phyloP scores from a whole-genome alignment of 1,140 invertebrate genomes.

The Zaprionus davidi region DNA sequence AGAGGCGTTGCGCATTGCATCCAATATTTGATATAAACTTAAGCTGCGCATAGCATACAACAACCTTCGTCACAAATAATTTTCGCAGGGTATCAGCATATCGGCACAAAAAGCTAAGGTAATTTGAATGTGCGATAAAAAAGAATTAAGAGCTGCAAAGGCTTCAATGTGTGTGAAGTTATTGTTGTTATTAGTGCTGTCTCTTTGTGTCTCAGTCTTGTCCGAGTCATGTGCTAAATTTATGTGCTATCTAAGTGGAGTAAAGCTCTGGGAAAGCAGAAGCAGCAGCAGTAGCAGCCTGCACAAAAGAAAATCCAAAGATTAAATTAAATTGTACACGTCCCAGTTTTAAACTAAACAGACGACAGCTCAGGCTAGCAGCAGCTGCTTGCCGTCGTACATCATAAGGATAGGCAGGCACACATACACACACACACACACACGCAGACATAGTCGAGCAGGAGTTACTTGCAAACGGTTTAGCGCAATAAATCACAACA shows the following conservation, averaged over 20 bases:
- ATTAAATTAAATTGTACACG: conserved; percentile 81
- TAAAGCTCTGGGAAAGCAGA: not conserved
- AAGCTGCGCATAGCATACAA: no score
- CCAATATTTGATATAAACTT: no score
- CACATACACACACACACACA: conserved; percentile 25
- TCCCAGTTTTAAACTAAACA: conserved; percentile 76
- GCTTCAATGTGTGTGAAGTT: not conserved
- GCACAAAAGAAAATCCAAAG: conserved; percentile 63
- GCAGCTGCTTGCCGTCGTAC: conserved; percentile 60
- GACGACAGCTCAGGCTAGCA: conserved; percentile 34
- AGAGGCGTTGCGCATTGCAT: no score
- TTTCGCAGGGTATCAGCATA: no score
- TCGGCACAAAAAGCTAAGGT: not conserved
- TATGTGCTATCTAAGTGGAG: conserved; percentile 44
- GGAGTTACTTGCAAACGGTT: conserved; percentile 58
- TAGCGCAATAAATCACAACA: conserved; percentile 79
- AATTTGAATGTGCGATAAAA: not conserved
- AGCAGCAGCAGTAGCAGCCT: conserved; percentile 14
- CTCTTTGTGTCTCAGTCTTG: conserved; percentile 22
- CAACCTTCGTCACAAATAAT: no score
- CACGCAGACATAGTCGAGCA: conserved; percentile 19
- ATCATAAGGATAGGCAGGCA: conserved; percentile 49
- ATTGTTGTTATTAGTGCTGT: conserved; percentile 14
- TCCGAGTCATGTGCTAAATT: conserved; percentile 64
- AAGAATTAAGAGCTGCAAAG: not conserved